Evolutionary conservation across 2,113 vertebrate genomes (phyloP), one percentile per base, ranked within the genome.

Genomic region (Oreotragus oreotragus): DNA sequence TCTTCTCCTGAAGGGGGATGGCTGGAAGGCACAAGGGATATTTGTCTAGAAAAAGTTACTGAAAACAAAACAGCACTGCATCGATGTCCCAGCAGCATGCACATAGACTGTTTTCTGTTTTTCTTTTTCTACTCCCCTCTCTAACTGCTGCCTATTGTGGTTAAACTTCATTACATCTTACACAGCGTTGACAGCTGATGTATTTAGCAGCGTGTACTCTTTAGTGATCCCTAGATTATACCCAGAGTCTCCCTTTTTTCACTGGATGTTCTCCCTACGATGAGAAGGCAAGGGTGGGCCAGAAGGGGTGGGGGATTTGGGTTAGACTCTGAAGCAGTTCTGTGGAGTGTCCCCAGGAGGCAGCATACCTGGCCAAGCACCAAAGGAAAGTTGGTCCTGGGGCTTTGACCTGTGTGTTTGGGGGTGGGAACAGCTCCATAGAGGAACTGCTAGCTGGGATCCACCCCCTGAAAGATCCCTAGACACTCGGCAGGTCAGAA

Each of bases 71-170:
- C 6, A 3, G 64, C 45, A 53, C 85, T 70, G 62, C 93, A 62
- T 58, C 57, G 85, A 1, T 89, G 62, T 92, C 81, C 94, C 95
- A 95, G 94, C 94, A 92, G 90, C 88, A 45, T 73, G 86, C 83
- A 79, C 97, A 94, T 86, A 62, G 77, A 92, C 97, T 98, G 97
- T 93, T 97, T 94, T 95, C 96, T 97, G 94, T 96, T 97, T 96
- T 96, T 81, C 91, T 93, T 97, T 96, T 94, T 81, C 96, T 95
- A 19, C 90, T 66, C 84, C 45, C 84, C 60, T 94, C 76, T 76
- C 94, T 90, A 96, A 97, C 93, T 5, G 36, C 97, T 97, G 97
- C 96, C 93, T 98, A 95, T 97, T 98, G 97, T 97, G 97, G 97
- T 97, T 98, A 97, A 95, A 97, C 90, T 97, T 97, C 93, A 90